Conservation (phyloP, 2,888 invertebrate species). For the Syritta pipiens region DNA sequence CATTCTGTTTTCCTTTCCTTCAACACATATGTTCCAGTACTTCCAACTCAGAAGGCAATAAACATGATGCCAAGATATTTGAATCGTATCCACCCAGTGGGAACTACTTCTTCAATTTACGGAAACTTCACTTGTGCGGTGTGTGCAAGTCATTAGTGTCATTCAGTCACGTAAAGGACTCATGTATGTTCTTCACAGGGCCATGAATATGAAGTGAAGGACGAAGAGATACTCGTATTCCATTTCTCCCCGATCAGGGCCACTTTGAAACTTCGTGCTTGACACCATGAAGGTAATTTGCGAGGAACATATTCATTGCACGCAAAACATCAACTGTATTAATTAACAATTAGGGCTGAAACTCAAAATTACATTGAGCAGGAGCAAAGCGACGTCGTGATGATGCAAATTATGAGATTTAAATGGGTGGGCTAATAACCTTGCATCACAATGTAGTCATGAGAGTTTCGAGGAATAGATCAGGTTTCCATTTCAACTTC, state of each 20-base stretch:
- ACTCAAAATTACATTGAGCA: background rate
- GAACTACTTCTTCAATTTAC: background rate
- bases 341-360: constrained; percentile 4
- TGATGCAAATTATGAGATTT: background rate
- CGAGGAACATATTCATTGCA: background rate
- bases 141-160: background rate
- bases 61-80: background rate
- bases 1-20: background rate
- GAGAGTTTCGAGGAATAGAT: no score
- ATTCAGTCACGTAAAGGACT: constrained; percentile 22
- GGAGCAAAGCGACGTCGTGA: no score
- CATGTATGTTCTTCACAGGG: background rate
- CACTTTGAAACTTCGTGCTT: constrained; percentile 21
- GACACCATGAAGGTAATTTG: constrained; percentile 4
- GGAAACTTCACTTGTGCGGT: background rate
- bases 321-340: constrained; percentile 12
- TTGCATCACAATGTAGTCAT: no score
- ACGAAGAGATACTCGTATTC: background rate
- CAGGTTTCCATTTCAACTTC: no score
- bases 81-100: background rate
- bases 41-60: background rate
- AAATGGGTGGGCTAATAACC: background rate
- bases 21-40: background rate
- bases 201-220: background rate
- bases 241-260: constrained; percentile 22